phyloP scores from a whole-genome alignment of 2,113 vertebrate species.

The Dromaius novaehollandiae region DNA sequence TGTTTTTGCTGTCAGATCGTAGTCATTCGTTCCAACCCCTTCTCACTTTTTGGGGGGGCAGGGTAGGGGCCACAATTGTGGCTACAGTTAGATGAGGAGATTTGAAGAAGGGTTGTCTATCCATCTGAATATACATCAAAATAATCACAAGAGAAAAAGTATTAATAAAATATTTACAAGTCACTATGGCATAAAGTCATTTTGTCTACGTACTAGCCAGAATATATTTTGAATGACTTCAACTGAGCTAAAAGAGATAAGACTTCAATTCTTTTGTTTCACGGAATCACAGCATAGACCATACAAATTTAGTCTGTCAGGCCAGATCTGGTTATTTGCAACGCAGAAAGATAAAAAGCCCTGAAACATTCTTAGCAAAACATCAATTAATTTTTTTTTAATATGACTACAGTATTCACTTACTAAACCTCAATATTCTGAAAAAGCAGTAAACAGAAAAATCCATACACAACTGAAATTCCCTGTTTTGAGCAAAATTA shows the following conservation, averaged over 20 bases:
- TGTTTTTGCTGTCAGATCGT: not conserved
- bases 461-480: not conserved
- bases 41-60: not conserved
- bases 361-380: not conserved
- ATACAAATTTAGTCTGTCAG: not conserved
- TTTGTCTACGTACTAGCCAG: not conserved
- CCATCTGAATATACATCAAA: not conserved
- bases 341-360: not conserved
- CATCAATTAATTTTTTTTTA: not conserved
- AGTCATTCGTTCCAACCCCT: not conserved
- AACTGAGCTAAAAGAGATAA: not conserved
- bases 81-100: not conserved
- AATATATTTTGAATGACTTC: not conserved
- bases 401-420: not conserved
- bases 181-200: not conserved
- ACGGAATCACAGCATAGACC: not conserved
- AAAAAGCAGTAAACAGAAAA: not conserved
- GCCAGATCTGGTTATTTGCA: not conserved
- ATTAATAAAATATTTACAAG: not conserved
- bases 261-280: not conserved
- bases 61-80: not conserved
- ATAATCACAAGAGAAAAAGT: not conserved
- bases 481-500: not conserved
- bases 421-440: not conserved
- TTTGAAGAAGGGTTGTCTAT: not conserved